Conservation (phyloP, 2,113 vertebrate genomes). For the Hypanus sabinus region DNA sequence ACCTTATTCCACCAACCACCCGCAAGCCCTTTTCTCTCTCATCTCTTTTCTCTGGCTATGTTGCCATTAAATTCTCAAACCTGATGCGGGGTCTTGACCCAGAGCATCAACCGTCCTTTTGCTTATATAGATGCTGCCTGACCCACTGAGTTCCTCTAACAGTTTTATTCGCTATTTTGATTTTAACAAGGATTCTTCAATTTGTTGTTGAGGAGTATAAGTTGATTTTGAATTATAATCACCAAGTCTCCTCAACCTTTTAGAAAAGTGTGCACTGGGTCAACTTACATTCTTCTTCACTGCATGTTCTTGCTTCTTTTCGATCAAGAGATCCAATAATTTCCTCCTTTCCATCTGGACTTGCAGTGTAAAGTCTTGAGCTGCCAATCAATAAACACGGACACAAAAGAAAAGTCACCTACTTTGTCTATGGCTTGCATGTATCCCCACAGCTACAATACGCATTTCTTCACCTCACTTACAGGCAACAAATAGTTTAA, state of each 20-base stretch:
- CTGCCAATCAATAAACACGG: conserved; percentile 50
- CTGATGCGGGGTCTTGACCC: too few relatives aligned
- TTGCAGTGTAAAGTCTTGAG: conserved; percentile 60
- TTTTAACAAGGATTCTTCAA: too few relatives aligned
- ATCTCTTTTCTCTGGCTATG: too few relatives aligned
- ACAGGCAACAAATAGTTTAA: neutral
- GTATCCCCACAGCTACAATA: neutral
- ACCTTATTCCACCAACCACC: too few relatives aligned
- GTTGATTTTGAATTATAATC: neutral
- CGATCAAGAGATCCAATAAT: conserved; percentile 50
- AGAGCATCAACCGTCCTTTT: too few relatives aligned
- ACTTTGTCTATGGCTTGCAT: neutral
- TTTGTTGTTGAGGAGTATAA: neutral
- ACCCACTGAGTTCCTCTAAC: too few relatives aligned
- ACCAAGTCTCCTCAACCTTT: neutral
- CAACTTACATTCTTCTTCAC: conserved; percentile 61
- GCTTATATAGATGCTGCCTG: too few relatives aligned
- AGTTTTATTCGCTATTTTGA: too few relatives aligned
- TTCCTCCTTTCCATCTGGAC: conserved; percentile 54
- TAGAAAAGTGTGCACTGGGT: neutral
- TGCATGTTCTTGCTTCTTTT: conserved; percentile 59
- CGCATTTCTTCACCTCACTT: neutral
- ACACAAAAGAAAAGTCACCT: too few relatives aligned
- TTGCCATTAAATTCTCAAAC: too few relatives aligned
- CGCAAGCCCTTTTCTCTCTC: too few relatives aligned